Conservation (phyloP, 2,888 invertebrate species). For the Rambutsinella grinnellia region DNA sequence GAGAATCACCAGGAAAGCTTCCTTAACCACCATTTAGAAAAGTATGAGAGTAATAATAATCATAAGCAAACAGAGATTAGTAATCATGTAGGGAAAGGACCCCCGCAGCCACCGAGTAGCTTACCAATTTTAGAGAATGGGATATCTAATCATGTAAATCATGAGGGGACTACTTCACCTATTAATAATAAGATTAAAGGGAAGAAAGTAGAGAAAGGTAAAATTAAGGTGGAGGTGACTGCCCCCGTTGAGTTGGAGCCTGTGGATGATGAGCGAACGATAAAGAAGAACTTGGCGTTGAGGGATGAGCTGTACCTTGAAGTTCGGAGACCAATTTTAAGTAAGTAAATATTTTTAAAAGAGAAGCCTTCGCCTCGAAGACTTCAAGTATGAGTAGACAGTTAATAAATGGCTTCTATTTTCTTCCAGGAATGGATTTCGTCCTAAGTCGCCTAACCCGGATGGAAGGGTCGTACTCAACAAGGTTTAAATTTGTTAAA, state of each 20-base stretch:
- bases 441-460: constrained; percentile 59
- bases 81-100: not conserved
- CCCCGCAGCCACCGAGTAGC: not conserved
- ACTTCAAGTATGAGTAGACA: not conserved
- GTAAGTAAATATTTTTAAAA: constrained; percentile 45
- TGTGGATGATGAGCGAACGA: constrained; percentile 59
- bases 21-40: constrained; percentile 6
- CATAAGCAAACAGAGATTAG: not conserved
- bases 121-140: constrained; percentile 37
- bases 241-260: constrained; percentile 30
- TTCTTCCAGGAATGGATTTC: constrained; percentile 61
- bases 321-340: constrained; percentile 64
- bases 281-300: constrained; percentile 60
- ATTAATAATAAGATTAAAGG: constrained; percentile 14
- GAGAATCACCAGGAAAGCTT: constrained; percentile 8
- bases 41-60: not conserved
- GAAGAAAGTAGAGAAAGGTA: constrained; percentile 22
- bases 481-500: constrained; percentile 63
- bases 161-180: not conserved
- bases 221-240: constrained; percentile 14
- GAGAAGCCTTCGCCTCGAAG: not conserved
- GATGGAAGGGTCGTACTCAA: constrained; percentile 61
- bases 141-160: too few species aligned
- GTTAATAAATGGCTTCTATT: not conserved
- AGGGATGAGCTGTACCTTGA: constrained; percentile 62